Evolutionary conservation across 2,113 vertebrate genomes (phyloP), one percentile per base, ranked within the genome.

Genomic region (Bombycilla garrulus): DNA sequence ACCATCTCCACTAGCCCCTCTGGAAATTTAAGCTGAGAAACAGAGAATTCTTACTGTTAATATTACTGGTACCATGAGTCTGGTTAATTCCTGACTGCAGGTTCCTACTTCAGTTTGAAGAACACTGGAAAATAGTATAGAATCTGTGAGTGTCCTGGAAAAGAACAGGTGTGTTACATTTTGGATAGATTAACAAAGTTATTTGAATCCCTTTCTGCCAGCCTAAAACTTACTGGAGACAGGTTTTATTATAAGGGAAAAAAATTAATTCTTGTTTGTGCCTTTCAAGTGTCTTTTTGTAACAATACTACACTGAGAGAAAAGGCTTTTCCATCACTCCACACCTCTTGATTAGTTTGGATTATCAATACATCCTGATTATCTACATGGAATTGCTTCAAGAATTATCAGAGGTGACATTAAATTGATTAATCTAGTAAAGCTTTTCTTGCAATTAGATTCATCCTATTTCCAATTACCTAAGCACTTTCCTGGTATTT

Each of bases 341-440:
- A 80, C 65, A 69, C 36, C 53, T 86, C 82, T 92, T 90, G 77
- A 93, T 96, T 96, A 88, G 77, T 76, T 61, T 81, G 81, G 91
- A 96, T 98, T 97, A 96, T 95, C 93, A 84, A 94, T 86, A 92
- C 70, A 91, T 96, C 83, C 90, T 96, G 92, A 96, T 96, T 91
- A 97, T 88, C 80, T 84, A 66, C 56, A 71, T 78, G 80, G 83
- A 94, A 88, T 95, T 96, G 73, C 89, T 91, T 95, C 71, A 93
- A 91, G 86, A 94, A 91, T 88, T 92, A 92, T 96, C 93, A 91
- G 94, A 97, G 95, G 91, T 93, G 84, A 81, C 76, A 57, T 88
- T 93, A 96, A 96, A 96, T 96, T 94, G 96, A 96, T 97, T 96
- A 87, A 97, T 93, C 73, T 90, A 83, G 81, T 93, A 92, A 97